Base-by-base conservation (phyloP, 1,140 invertebrate species). In the Ceratoteleas bidentatus region DNA sequence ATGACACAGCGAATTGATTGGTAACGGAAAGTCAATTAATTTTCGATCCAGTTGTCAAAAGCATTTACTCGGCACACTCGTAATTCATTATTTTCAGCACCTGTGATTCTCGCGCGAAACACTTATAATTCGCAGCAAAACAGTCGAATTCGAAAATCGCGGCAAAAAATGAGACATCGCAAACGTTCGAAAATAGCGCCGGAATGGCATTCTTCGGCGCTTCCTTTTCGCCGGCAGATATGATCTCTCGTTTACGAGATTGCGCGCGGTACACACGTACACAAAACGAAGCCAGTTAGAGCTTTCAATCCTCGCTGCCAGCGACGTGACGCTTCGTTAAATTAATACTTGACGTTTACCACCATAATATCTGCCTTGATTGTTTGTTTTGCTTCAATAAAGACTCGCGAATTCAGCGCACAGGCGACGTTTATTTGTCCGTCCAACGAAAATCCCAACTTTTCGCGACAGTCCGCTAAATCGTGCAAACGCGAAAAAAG, bases 281-380 rank as follows among this genome's bases (percentile, higher is more conserved):
- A 61, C 68, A 65, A 74, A 74, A 74, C 53, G 70, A 74, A 64
- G 53, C 45, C 61, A 74, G 45, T 49, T 58, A 50, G 43, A 74
- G 14, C 52, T 65, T 65, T 65, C 60, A 65, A 65, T 58, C 61
- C 61, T 49, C 24, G 40, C 40, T 40, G 16, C 53, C 52, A 36
- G 16, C 16, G 45, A 61, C 38, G 53, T 47, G 68, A 72, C 66
- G 56, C 68, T 62, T 64, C 58, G 60, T 73, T 64, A 57, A 73
- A 74, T 74, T 64, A 64, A 74, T 74, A 58, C 60, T 64, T 57
- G 40, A 65, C 72, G 43, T 66, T 66, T 75, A 45, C 54, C 52
- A 11, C 24, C 15, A 38, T 62, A 54, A 62, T 34, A 50, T 74
- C 70, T 43, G 16, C 13, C 16, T 74, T 62, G 58, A 62, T 72